Base-by-base conservation (phyloP, 2,797 vertebrate species). In the Darevskia nairensis region DNA sequence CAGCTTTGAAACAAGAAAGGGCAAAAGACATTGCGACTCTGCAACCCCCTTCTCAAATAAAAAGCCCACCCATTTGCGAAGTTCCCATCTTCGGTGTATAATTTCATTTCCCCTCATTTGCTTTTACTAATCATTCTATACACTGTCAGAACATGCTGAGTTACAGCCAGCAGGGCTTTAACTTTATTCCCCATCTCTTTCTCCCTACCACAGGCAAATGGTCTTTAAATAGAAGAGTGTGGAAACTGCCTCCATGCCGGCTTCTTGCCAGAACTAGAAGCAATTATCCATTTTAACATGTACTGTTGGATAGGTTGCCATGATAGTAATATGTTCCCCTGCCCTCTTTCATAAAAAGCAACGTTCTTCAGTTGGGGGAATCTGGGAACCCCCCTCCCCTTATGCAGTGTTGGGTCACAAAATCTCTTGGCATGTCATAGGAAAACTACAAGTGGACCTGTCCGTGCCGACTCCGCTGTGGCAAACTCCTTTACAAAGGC, bases 181-280 rank as follows among this genome's bases (percentile, higher is more conserved):
- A 94, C 92, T 91, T 0, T 74, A 86, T 89, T 88, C 92, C 93
- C 91, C 87, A 88, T 80, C 94, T 9, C 66, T 13, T 29, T 8
- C 35, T 39, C 32, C 10, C 46, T 39, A 61, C 11, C 29, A n/a
- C 50, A 25, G 2, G 23, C 35, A 68, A 85, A 85, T n/a, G 75
- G 84, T 74, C 13, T 68, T 89, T 95, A 94, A 95, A 94, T 91
- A 95, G 23, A 93, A 89, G 88, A 66, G 93, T 92, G 93, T 94
- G 92, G 94, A 95, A 27, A 87, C 94, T 89, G 91, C 87, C 84
- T 0, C 0, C 9, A 2, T 92, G 92, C 93, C 93, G 95, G 78
- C 79, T 61, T 3, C 44, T 7, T 82, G 11, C 71, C 86, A 41
- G 88, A 81, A 84, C 39, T 64, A 87, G 25, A 88, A 29, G 0